Base-by-base conservation (phyloP, 2,888 invertebrate species). In the Lapara coniferarum region DNA sequence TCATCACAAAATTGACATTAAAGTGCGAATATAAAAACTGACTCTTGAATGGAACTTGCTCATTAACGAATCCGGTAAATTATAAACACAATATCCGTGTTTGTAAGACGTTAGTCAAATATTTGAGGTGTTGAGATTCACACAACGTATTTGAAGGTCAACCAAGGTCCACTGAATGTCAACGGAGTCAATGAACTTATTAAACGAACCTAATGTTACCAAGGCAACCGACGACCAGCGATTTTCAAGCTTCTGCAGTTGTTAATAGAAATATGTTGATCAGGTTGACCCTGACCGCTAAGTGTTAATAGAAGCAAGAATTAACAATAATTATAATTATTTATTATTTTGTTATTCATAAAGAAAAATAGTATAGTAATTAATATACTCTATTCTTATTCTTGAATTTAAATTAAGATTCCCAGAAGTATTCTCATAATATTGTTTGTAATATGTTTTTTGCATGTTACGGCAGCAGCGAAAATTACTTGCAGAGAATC, bases 151-250 rank as follows among this genome's bases (percentile, higher is more conserved):
- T 16, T 25, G 10, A 63, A 63, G 14, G 63, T 63, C 63, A 49
- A 46, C 12, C 19, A 49, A 63, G 63, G 63, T 49, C 49, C 12
- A 49, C 49, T 25, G 46, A 63, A 63, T 46, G 63, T 63, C 63
- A 63, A 19, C 16, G n/a, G 16, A 19, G 63, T 63, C 59, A 63
- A 63, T 63, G 19, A 63, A 63, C 19, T 49, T 63, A 63, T 63
- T 57, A 57, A 57, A 13, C n/a, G n/a, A 16, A 56, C 13, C 8
- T 1, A 19, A 46, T 46, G 59, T 59, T 44, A 10, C 16, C 44
- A 44, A 59, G 59, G n/a, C 58, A 37, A 58, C 59, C 6, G n/a
- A 51, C 13, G 12, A 13, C 51, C 51, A 10, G 0, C 13, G 10
- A 51, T 51, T 51, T 51, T 12, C 10, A 13, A 37, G 8, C 4